Base-by-base conservation (phyloP, 2,888 invertebrate genomes). In the Drosophila paucipuncta region DNA sequence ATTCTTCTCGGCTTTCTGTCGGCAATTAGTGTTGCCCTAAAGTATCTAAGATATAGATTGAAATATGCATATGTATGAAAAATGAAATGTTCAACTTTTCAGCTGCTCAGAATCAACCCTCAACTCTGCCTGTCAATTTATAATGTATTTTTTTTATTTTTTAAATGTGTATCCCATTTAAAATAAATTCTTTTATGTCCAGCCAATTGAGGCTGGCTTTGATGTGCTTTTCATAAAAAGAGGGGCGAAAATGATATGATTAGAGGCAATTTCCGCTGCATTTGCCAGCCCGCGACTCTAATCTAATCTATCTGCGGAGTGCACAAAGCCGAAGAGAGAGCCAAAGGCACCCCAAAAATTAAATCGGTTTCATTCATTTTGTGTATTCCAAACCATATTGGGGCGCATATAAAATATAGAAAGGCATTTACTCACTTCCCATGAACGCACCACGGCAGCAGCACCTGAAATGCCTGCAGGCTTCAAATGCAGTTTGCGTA, bases 241-340 rank as follows among this genome's bases (percentile, higher is more conserved):
- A 28, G 28, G 33, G 39, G 52, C 60, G 49, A 33, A 64, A 64
- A 62, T 74, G 52, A 77, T 70, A 39, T 70, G 77, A 79, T 80
- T 69, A 70, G 59, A 60, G 67, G 53, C 70, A 61, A 70, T 68
- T 76, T 65, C 16, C 43, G 43, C 16, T 55, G 47, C 68, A 66
- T 59, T 68, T 69, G 54, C 54, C 50, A 64, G 57, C 62, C 52
- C 63, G 68, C 37, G 58, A 43, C 49, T 61, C 71, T 78, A 79
- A 82, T 82, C 68, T 72, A 78, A 92, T 76, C 25, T 16, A 47
- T 28, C 22, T 39, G 87, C 87, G 74, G 88, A 83, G 86, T 91
- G 85, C 60, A 70, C 65, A 77, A 60, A 76, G 67, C 25, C 72
- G 16, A 49, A 62, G 43, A 18, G n/a, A 62, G 71, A 52, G 41